Percentiles rank a stretch among this genome's conserved stretches.
Evolutionary conservation across 2,888 invertebrate species (phyloP).

Genomic region (Prosopocoilus inquinatus): DNA sequence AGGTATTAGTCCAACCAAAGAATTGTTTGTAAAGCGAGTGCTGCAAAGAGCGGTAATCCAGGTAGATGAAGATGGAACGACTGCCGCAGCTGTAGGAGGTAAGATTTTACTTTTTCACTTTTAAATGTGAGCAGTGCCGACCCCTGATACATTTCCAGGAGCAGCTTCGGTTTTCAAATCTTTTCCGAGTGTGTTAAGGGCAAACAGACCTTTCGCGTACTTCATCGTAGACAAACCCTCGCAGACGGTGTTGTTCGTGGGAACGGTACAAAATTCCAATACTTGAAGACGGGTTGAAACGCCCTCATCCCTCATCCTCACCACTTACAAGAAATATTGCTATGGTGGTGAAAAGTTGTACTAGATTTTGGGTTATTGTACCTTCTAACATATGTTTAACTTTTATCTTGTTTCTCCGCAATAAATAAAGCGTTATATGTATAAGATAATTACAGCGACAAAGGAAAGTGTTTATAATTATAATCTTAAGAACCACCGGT

Average conservation of each 20-base stretch:
- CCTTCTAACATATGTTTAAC: no score
- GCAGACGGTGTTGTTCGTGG: slow-evolving; percentile 63
- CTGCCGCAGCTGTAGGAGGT: slow-evolving; percentile 61
- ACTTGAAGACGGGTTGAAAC: no score
- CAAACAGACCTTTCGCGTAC: slow-evolving; percentile 67
- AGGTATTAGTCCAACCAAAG: slow-evolving; percentile 55
- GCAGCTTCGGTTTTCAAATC: slow-evolving; percentile 44
- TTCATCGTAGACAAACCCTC: slow-evolving; percentile 66
- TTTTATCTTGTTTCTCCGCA: no score
- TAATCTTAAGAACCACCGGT: not conserved
- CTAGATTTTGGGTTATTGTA: no score
- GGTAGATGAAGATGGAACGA: slow-evolving; percentile 73
- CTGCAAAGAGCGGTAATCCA: slow-evolving; percentile 73
- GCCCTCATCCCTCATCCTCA: no score
- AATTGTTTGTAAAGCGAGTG: slow-evolving; percentile 60
- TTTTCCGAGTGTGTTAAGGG: slow-evolving; percentile 60
- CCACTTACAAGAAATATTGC: no score
- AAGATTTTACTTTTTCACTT: no score
- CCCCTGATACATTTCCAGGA: slow-evolving; percentile 44
- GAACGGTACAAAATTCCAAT: slow-evolving; percentile 48
- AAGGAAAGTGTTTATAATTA: no score
- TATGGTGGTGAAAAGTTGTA: no score
- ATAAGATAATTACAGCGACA: no score
- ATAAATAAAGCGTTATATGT: no score
- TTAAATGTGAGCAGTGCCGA: no score